These are phyloP conservation scores for Machimus atricapillus DNA, from an alignment of 2,888 invertebrate genomes.

Conservation along the genomic window DNA sequence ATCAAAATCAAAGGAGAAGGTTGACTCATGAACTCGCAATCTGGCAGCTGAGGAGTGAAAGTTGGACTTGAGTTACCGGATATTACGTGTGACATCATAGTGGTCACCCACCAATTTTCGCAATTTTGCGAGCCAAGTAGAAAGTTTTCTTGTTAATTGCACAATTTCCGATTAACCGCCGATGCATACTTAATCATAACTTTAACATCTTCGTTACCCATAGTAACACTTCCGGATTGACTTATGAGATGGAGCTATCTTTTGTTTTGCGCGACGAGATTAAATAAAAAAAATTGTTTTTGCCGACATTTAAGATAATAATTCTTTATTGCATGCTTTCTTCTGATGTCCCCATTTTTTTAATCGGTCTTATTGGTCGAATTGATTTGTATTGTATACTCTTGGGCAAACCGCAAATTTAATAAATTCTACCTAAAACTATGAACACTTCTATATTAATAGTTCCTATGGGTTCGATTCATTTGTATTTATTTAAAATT, in stretches of 20 bases:
- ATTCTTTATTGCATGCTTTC: no score
- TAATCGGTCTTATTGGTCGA: no score
- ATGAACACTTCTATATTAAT: no score
- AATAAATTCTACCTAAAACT: no score
- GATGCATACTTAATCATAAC: background rate
- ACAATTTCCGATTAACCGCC: slow-evolving; percentile 1
- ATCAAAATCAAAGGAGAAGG: background rate
- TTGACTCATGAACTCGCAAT: background rate
- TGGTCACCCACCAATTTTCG: background rate
- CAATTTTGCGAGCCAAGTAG: background rate
- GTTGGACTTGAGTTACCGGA: background rate
- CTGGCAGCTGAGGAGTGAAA: background rate
- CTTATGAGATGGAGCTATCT: background rate
- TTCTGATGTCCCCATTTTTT: no score
- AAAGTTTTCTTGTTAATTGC: slow-evolving; percentile 18
- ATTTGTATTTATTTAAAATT: no score
- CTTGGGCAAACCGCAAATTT: no score
- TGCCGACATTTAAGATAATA: no score
- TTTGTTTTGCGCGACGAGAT: background rate
- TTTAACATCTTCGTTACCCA: background rate
- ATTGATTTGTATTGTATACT: no score
- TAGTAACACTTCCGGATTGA: background rate
- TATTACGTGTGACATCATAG: slow-evolving; percentile 4
- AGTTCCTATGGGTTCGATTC: no score
- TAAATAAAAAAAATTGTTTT: no score